Evolutionary conservation across 2,797 vertebrate species (phyloP), one percentile per base, ranked within the genome.

Genomic region (Otolemur crassicaudatus): DNA sequence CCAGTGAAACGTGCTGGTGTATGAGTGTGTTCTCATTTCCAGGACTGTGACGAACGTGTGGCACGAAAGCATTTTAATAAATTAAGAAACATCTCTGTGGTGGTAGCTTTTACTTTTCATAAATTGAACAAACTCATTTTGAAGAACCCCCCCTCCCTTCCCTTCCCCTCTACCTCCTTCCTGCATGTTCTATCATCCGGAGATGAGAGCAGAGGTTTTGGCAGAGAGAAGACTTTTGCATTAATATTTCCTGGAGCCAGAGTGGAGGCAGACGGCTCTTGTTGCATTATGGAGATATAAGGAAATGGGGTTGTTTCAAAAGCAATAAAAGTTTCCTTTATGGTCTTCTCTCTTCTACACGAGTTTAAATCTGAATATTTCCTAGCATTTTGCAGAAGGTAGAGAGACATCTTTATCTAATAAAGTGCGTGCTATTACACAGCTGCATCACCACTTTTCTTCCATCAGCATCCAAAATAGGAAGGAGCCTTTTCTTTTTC

Each of bases 281-380:
- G 43, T 63, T 95, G 84, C 87, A 19, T 98, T 97, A 94, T 96
- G 93, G 96, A 95, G 92, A 95, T 61, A 40, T 53, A 97, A 94
- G 81, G 70, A 98, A 97, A 96, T n/a, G 83, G 76, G 90, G 88
- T 75, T 98, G 94, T 98, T 98, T 98, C 96, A 96, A 87, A 98
- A 92, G 95, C 97, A 98, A 97, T 98, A 98, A 98, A 98, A 96
- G 82, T 97, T 97, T 94, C 94, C 97, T 97, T 97, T 98, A 98
- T 94, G 60, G 79, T 90, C 82, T 96, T 56, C 95, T 97, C 91
- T 97, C 95, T 91, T 98, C 98, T 94, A 96, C 56, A 81, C 56
- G 91, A 80, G 97, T 95, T 98, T 97, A 97, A 97, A 89, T 81
- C 22, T 93, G 86, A 98, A 95, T 82, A 58, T 96, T 81, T 76